phyloP scores from a whole-genome alignment of 2,888 invertebrate genomes.

The Blera fallax region DNA sequence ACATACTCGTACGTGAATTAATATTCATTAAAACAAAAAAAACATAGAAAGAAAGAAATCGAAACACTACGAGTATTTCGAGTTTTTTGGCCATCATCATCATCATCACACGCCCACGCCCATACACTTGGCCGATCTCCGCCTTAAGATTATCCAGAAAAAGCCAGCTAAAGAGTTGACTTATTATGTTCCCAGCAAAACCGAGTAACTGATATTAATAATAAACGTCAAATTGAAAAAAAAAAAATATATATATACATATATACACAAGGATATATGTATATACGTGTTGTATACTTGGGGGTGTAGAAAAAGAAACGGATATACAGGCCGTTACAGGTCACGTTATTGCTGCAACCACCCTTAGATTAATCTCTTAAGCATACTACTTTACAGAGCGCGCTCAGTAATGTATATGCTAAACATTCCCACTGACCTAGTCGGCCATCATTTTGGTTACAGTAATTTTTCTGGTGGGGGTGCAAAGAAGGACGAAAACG shows the following conservation, averaged over 20 bases:
- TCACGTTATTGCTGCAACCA: conserved; percentile 51
- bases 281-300: background rate
- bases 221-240: conserved; percentile 35
- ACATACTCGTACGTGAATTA: conserved; percentile 30
- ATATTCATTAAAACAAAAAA: conserved; percentile 26
- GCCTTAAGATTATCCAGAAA: background rate
- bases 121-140: background rate
- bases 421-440: conserved; percentile 5
- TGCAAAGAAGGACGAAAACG: background rate
- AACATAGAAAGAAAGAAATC: background rate
- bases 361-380: conserved; percentile 58
- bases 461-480: background rate
- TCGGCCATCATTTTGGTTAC: background rate
- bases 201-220: conserved; percentile 57
- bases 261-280: too few relatives aligned
- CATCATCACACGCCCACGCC: conserved; percentile 14
- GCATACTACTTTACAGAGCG: conserved; percentile 43
- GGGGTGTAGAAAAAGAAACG: background rate
- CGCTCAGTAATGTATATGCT: conserved; percentile 33
- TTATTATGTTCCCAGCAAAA: conserved; percentile 27
- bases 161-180: conserved; percentile 41
- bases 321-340: conserved; percentile 50
- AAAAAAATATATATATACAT: too few relatives aligned
- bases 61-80: background rate
- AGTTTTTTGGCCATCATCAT: background rate